Conservation (phyloP, 53 echinoderm and acorn worm species). For the Zoroaster sp. region DNA sequence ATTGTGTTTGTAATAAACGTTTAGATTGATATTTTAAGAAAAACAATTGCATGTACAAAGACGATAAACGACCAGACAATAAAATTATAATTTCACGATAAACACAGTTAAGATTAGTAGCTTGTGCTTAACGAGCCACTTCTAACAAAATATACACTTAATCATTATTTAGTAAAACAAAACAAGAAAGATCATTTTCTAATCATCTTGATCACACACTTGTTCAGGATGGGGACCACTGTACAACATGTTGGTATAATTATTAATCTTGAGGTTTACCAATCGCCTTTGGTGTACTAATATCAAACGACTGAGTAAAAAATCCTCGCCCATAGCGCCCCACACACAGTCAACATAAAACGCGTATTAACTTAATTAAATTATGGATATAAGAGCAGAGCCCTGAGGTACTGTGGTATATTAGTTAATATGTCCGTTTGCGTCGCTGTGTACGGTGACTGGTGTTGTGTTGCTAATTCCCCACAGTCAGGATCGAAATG, state of each 20-base stretch:
- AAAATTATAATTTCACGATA: no score
- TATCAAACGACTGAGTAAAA: constrained; percentile 14
- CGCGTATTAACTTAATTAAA: constrained; percentile 45
- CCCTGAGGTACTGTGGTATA: background rate
- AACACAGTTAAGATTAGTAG: no score
- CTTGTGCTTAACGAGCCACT: no score
- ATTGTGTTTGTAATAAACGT: no score
- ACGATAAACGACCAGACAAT: no score
- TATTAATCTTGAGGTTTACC: background rate
- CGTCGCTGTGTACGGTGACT: background rate
- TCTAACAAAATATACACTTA: no score
- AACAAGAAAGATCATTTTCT: no score
- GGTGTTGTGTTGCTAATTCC: constrained; percentile 42
- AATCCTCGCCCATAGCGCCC: background rate
- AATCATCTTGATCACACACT: no score
- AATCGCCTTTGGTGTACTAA: background rate
- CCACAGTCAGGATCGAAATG: background rate
- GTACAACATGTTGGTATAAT: background rate
- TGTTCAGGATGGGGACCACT: no score
- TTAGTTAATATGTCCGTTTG: constrained; percentile 27
- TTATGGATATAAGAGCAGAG: constrained; percentile 3
- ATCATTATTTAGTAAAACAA: no score
- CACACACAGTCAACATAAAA: constrained; percentile 34
- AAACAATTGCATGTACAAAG: no score
- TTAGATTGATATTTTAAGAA: no score